Evolutionary conservation across 2,888 invertebrate genomes (phyloP), one percentile per base, ranked within the genome.

Genomic region (Nomada flava): DNA sequence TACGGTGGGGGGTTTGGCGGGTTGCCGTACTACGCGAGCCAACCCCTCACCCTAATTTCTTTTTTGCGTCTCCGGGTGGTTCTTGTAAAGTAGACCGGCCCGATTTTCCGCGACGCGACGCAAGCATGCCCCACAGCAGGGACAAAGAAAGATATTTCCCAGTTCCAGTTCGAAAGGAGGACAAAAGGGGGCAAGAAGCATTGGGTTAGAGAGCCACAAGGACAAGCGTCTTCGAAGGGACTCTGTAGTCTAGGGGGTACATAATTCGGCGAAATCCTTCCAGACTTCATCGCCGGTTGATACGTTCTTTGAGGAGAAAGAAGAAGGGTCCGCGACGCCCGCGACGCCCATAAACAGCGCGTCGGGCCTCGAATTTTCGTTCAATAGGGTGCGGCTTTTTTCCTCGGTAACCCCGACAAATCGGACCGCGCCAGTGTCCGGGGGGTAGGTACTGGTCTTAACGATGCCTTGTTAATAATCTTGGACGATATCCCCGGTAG

Each of bases 391-490:
- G 83, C 78, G 73, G 65, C 74, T 78, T 83, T 83, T 76, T 81
- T 78, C 73, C 67, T 65, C 75, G 82, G 67, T 53, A 75, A 73
- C 79, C 79, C 82, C 87, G 86, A 79, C 86, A 89, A 88, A 86
- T 88, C 89, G 76, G 81, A 63, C 67, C 65, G 29, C 67, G 79
- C 20, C 76, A 64, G 60, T 59, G 79, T 76, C 69, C 76, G 18
- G 62, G 55, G n/a, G 15, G 10, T 62, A 78, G 79, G 85, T 85
- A 89, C 88, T 86, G 86, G 89, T 89, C 90, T 83, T 92, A 93
- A 92, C 92, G 93, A 92, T 91, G 91, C 87, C 93, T 93, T 89
- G 92, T 92, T 93, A 93, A 93, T 93, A 71, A 91, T 91, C 92
- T 91, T 88, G 87, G 88, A 89, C 90, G 89, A 90, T 86, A 86